phyloP scores from a whole-genome alignment of 2,888 invertebrate genomes.

The Pollenia amentaria region DNA sequence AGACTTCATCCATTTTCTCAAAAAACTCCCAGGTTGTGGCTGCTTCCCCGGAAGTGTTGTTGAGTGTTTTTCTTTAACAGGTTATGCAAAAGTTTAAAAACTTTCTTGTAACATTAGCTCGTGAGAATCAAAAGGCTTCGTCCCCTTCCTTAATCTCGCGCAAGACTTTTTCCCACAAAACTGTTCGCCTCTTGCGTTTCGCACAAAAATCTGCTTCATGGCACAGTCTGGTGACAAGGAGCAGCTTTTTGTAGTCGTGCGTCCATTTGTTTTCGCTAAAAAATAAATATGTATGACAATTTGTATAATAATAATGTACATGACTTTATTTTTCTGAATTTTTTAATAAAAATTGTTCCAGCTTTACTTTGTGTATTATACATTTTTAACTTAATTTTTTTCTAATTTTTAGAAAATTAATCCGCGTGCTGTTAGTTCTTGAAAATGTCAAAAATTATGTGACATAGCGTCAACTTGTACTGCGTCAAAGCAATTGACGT shows the following conservation, averaged over 20 bases:
- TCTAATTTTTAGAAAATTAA: slow-evolving; percentile 15
- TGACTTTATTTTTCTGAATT: no score
- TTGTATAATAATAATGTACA: no score
- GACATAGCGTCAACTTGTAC: no score
- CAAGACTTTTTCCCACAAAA: slow-evolving; percentile 35
- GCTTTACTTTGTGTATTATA: slow-evolving; percentile 11
- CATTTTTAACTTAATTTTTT: no score
- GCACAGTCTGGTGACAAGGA: not conserved
- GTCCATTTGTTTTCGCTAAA: slow-evolving; percentile 27
- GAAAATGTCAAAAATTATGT: not conserved
- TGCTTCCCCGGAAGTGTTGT: slow-evolving; percentile 29
- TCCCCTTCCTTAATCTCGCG: slow-evolving; percentile 37
- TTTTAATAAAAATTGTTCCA: slow-evolving; percentile 1
- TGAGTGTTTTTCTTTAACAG: slow-evolving; percentile 21
- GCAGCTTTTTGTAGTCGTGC: slow-evolving; percentile 31
- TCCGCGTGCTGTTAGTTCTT: no score
- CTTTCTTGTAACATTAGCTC: slow-evolving; percentile 41
- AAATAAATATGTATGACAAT: no score
- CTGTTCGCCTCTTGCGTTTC: slow-evolving; percentile 9
- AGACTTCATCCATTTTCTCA: slow-evolving; percentile 34
- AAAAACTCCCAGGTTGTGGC: slow-evolving; percentile 23
- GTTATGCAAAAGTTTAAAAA: slow-evolving; percentile 35
- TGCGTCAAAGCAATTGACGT: no score
- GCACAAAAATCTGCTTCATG: slow-evolving; percentile 31
- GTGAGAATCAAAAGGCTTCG: slow-evolving; percentile 10